phyloP scores from a whole-genome alignment of 2,888 invertebrate species.

The Theristus sp. region DNA sequence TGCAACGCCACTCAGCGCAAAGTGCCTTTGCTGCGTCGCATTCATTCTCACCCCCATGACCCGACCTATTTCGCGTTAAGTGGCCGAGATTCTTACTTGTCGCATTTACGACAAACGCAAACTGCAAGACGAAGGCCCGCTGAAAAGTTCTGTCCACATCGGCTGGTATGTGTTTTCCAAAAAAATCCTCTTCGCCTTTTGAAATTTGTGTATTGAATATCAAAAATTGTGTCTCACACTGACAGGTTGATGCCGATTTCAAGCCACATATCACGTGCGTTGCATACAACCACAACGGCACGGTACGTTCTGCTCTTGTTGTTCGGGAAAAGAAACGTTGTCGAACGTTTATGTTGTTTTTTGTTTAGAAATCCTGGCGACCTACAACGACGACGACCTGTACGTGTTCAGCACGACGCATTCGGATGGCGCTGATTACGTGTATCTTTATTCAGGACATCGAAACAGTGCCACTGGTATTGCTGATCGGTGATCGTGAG shows the following conservation, averaged over 20 bases:
- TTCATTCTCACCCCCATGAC: conserved; percentile 60
- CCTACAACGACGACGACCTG: conserved; percentile 78
- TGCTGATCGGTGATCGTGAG: not conserved
- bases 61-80: conserved; percentile 59
- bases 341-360: not conserved
- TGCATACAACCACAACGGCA: conserved; percentile 71
- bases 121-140: conserved; percentile 8
- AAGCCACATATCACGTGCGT: conserved; percentile 61
- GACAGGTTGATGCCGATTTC: conserved; percentile 28
- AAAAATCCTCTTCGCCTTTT: too few species aligned
- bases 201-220: too few species aligned
- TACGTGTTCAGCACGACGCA: conserved; percentile 57
- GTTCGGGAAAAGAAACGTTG: too few species aligned
- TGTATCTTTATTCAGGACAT: conserved; percentile 45
- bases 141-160: conserved; percentile 34
- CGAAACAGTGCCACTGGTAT: conserved; percentile 40
- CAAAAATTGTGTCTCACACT: too few species aligned
- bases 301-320: too few species aligned
- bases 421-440: conserved; percentile 39
- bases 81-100: conserved; percentile 51
- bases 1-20: conserved; percentile 22
- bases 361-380: conserved; percentile 56
- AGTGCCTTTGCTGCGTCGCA: conserved; percentile 67
- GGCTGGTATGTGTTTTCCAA: conserved; percentile 35
- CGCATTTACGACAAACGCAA: conserved; percentile 7